These are phyloP conservation scores for Vipera ursinii DNA, from an alignment of 2,797 vertebrate species.

Conservation along the genomic window DNA sequence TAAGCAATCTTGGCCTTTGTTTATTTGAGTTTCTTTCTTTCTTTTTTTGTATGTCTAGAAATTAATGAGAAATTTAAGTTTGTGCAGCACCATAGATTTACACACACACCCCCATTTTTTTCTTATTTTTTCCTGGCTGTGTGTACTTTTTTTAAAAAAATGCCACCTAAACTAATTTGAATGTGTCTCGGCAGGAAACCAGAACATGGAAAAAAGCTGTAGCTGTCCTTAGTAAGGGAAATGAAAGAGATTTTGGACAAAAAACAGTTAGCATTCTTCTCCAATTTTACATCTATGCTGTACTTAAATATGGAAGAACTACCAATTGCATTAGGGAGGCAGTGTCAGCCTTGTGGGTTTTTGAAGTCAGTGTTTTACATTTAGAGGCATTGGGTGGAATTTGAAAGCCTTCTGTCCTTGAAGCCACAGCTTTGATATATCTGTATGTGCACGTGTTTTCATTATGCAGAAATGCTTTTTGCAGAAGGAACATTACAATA, in stretches of 20 bases:
- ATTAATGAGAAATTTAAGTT: background rate
- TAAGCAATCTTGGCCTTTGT: background rate
- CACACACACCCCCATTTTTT: background rate
- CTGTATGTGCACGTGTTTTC: background rate
- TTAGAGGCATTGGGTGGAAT: conserved; percentile 21
- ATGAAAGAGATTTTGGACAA: conserved; percentile 52
- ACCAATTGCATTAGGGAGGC: conserved; percentile 41
- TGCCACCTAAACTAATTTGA: conserved; percentile 37
- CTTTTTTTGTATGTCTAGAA: background rate
- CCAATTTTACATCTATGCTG: conserved; percentile 6
- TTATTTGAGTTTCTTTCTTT: background rate
- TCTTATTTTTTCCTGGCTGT: conserved; percentile 4
- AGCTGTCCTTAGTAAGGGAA: conserved; percentile 40
- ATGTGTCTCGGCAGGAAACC: conserved; percentile 25
- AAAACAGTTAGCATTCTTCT: conserved; percentile 15
- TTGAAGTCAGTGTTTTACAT: conserved; percentile 48
- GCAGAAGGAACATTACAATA: background rate
- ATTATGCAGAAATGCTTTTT: background rate
- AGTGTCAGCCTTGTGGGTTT: conserved; percentile 18
- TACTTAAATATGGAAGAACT: conserved; percentile 25
- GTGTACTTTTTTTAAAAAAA: conserved; percentile 12
- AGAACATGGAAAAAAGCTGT: conserved; percentile 43
- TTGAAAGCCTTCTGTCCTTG: background rate
- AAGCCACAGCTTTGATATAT: background rate
- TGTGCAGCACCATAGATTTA: background rate